Conservation (phyloP, 2,797 vertebrate genomes). For the Takifugu ocellatus region DNA sequence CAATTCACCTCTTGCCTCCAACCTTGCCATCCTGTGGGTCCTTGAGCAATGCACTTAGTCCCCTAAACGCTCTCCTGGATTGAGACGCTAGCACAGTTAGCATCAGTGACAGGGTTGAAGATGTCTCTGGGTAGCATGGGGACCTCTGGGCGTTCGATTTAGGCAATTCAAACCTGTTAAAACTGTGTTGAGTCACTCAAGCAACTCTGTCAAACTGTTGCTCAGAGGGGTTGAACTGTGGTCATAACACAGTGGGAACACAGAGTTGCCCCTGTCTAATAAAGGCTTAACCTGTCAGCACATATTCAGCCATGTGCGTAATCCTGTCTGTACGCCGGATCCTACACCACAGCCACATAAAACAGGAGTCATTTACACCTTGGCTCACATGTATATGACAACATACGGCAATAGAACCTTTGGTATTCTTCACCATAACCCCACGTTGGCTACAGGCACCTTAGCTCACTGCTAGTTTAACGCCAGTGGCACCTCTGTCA, state of each 20-base stretch:
- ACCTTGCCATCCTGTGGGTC: no score
- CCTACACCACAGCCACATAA: constrained; percentile 18
- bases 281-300: constrained; percentile 63
- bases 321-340: constrained; percentile 56
- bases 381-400: constrained; percentile 6
- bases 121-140: no score
- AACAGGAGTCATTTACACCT: constrained; percentile 30
- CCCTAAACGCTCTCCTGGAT: constrained; percentile 1
- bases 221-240: constrained; percentile 41
- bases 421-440: constrained; percentile 7
- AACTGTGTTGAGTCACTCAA: no score
- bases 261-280: constrained; percentile 45
- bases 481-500: constrained; percentile 28
- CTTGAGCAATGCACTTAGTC: no score
- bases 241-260: constrained; percentile 47
- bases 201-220: constrained; percentile 20
- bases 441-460: constrained; percentile 9
- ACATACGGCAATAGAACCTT: constrained; percentile 5
- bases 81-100: constrained; percentile 22
- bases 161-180: no score
- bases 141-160: no score
- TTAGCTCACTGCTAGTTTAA: constrained; percentile 10
- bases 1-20: constrained; percentile 19
- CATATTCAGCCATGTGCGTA: constrained; percentile 47
- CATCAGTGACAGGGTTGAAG: background rate